A percentile compares a stretch with the other conserved stretches of the same genome.
Evolutionary conservation across 2,888 invertebrate genomes (phyloP).

Genomic region (Blastobasis adustella): DNA sequence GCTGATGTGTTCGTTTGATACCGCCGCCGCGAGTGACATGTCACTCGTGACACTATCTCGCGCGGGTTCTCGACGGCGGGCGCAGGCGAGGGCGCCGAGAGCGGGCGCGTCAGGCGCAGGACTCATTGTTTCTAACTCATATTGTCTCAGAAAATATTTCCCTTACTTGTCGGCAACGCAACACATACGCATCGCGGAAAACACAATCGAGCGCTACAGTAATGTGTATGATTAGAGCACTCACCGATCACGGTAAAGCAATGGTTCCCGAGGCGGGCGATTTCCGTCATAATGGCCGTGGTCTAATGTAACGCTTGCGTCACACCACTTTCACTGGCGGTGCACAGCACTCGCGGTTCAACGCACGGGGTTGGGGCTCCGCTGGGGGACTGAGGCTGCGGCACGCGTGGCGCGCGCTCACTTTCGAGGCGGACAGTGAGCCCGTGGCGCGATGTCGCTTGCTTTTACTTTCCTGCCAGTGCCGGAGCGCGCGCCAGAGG

Average conservation of each 20-base stretch:
- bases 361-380: conserved; percentile 32
- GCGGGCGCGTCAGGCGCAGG: neutral
- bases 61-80: neutral
- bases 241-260: conserved; percentile 58
- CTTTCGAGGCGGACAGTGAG: conserved; percentile 58
- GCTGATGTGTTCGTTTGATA: neutral
- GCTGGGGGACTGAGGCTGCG: neutral
- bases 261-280: conserved; percentile 51
- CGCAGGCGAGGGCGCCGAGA: neutral
- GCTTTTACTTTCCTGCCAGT: conserved; percentile 65
- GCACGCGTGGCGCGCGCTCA: conserved; percentile 55
- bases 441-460: conserved; percentile 37
- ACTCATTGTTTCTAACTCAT: neutral
- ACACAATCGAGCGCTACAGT: too few relatives aligned
- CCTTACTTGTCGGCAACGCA: too few relatives aligned
- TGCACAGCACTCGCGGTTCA: conserved; percentile 33
- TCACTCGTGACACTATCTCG: neutral
- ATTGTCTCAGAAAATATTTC: too few relatives aligned
- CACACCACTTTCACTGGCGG: conserved; percentile 66
- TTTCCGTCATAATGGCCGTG: conserved; percentile 57
- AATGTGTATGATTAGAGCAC: conserved; percentile 18
- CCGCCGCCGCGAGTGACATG: neutral
- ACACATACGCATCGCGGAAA: too few relatives aligned
- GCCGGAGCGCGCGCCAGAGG: conserved; percentile 56
- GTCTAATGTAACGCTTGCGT: conserved; percentile 66